Conservation (phyloP, 2,797 vertebrate species). For the Cheirogaleus major region DNA sequence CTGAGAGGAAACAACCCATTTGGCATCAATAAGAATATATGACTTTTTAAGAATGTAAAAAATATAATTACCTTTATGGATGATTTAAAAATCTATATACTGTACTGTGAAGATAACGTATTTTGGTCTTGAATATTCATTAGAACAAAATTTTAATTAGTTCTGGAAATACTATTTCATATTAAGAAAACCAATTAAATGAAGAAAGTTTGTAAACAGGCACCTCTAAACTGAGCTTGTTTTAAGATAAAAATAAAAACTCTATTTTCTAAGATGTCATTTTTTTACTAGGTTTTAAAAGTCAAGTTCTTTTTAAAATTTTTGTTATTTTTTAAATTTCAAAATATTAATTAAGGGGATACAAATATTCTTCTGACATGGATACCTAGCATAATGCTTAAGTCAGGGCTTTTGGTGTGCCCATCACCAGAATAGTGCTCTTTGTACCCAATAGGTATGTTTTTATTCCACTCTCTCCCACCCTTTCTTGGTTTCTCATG, state of each 20-base stretch:
- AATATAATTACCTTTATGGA: constrained; percentile 79
- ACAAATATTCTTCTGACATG: background rate
- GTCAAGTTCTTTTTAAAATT: background rate
- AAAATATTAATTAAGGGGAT: background rate
- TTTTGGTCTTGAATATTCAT: constrained; percentile 87
- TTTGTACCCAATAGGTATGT: background rate
- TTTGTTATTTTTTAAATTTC: background rate
- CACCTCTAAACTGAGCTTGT: constrained; percentile 71
- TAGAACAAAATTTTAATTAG: constrained; percentile 86
- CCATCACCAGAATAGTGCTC: background rate
- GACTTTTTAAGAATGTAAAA: constrained; percentile 73
- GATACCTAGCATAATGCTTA: background rate
- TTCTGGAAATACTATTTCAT: constrained; percentile 84
- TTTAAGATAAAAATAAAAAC: constrained; percentile 76
- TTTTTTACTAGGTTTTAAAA: constrained; percentile 39
- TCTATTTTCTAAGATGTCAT: constrained; percentile 41
- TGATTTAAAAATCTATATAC: constrained; percentile 84
- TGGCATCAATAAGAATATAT: constrained; percentile 41
- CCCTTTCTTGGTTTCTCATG: background rate
- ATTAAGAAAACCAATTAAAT: constrained; percentile 86
- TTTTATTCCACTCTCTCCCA: background rate
- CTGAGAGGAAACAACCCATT: constrained; percentile 73
- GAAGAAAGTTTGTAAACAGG: constrained; percentile 84
- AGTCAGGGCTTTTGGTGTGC: background rate
- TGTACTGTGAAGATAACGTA: constrained; percentile 86